A percentile compares a stretch with the other conserved stretches of the same genome.
Conservation (phyloP, 2,888 invertebrate species). For the Pristionchus entomophagus region DNA sequence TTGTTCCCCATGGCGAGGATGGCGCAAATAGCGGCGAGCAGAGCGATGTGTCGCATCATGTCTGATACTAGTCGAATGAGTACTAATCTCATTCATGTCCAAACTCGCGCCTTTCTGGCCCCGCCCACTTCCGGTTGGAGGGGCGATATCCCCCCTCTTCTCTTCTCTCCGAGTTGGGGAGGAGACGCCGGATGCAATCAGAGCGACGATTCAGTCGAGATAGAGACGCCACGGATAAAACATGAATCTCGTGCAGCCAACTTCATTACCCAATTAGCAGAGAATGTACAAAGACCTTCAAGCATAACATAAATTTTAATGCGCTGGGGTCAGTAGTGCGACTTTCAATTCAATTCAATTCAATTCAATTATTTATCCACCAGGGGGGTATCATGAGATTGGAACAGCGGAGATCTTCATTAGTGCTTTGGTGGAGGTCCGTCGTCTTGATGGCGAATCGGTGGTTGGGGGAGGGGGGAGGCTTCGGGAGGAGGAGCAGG, state of each 20-base stretch:
- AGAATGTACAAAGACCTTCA: neutral
- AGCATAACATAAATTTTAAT: too few species aligned
- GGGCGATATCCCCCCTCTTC: slow-evolving; percentile 2
- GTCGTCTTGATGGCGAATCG: too few species aligned
- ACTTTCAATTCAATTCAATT: neutral
- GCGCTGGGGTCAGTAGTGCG: too few species aligned
- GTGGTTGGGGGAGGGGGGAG: too few species aligned
- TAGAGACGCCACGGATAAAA: neutral
- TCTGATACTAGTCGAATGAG: slow-evolving; percentile 32
- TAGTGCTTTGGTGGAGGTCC: too few species aligned
- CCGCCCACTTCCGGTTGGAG: neutral
- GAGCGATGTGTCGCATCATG: slow-evolving; percentile 24
- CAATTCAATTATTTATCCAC: too few species aligned
- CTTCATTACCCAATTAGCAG: slow-evolving; percentile 5
- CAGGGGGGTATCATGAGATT: too few species aligned
- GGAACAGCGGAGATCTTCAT: too few species aligned
- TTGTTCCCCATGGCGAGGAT: neutral
- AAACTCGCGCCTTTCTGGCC: neutral
- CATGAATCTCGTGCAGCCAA: neutral
- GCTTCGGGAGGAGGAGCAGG: too few species aligned
- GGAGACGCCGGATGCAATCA: slow-evolving; percentile 11
- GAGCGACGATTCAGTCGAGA: neutral
- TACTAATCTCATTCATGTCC: neutral
- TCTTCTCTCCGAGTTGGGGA: too few species aligned
- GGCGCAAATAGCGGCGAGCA: neutral